A percentile compares a stretch with the other conserved stretches of the same genome.
Evolutionary conservation across 2,797 vertebrate genomes (phyloP).

Genomic region (Pagetopsis macropterus): DNA sequence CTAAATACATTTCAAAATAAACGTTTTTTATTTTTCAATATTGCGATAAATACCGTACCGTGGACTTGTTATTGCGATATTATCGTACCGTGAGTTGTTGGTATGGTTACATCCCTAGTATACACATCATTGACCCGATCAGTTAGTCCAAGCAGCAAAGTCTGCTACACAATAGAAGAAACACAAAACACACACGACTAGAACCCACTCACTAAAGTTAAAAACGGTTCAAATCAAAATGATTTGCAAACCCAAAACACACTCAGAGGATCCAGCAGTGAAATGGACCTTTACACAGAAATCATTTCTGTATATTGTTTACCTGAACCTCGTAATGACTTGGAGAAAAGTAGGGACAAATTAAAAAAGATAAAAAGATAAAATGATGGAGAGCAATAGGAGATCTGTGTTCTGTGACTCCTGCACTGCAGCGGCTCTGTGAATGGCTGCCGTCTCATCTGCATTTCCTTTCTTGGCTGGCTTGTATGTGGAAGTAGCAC

Average conservation of each 20-base stretch:
- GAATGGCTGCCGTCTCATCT: conserved; percentile 87
- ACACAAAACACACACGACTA: background rate
- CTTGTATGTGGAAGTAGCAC: conserved; percentile 91
- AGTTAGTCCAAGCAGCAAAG: background rate
- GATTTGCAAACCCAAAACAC: background rate
- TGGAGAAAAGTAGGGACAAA: conserved; percentile 4
- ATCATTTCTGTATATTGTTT: background rate
- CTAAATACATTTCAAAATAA: too few species aligned
- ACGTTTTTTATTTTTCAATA: too few species aligned
- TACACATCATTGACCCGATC: background rate
- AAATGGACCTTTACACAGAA: background rate
- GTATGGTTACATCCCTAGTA: too few species aligned
- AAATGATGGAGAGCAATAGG: conserved; percentile 28
- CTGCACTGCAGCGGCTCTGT: conserved; percentile 80
- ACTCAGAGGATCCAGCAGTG: background rate
- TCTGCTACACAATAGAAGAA: background rate
- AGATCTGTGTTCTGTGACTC: conserved; percentile 65
- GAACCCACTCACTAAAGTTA: background rate
- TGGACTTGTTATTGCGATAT: too few species aligned
- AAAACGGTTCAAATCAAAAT: background rate
- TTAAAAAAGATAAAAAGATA: conserved; percentile 7
- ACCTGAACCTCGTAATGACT: background rate
- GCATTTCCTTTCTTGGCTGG: conserved; percentile 90
- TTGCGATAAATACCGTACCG: too few species aligned
- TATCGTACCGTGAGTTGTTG: too few species aligned